A percentile compares a stretch with the other conserved stretches of the same genome.
These are phyloP conservation scores for Agelas oroides DNA, from an alignment of 37 sponge, comb jelly and placozoan genomes.

Conservation along the genomic window DNA sequence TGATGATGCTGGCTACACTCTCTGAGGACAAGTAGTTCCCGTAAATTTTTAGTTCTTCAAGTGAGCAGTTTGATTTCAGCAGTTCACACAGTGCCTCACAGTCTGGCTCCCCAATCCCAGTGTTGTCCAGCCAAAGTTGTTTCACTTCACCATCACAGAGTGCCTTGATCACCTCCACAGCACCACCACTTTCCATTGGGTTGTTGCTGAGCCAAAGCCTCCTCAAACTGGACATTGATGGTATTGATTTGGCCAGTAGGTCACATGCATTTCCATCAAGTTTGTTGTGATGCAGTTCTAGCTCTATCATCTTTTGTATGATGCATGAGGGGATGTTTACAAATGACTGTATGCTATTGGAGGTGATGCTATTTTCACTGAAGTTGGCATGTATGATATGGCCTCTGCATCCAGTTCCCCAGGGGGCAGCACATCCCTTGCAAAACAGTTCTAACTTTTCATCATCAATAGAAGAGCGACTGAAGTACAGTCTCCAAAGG, in stretches of 20 bases:
- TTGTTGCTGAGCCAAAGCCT: neutral
- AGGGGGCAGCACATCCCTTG: neutral
- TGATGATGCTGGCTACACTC: neutral
- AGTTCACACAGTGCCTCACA: too few species aligned
- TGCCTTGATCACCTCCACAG: neutral
- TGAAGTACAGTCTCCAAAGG: too few species aligned
- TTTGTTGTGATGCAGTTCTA: neutral
- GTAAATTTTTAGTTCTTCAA: neutral
- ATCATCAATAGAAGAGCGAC: conserved; percentile 1
- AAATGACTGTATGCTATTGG: neutral
- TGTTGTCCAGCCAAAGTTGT: too few species aligned
- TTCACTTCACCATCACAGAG: too few species aligned
- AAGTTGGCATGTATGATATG: neutral
- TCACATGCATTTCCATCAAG: too few species aligned
- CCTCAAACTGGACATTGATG: neutral
- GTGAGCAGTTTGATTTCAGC: neutral
- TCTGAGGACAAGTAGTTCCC: neutral
- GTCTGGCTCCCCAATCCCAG: too few species aligned
- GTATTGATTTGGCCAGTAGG: neutral
- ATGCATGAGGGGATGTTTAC: neutral
- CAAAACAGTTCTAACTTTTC: neutral
- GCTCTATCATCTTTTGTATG: neutral
- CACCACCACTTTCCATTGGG: conserved; percentile 11
- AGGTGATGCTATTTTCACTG: neutral
- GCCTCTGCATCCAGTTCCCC: neutral